A percentile compares a stretch with the other conserved stretches of the same genome.
These are phyloP conservation scores for Noctua janthina DNA, from an alignment of 2,888 invertebrate genomes.

Conservation along the genomic window DNA sequence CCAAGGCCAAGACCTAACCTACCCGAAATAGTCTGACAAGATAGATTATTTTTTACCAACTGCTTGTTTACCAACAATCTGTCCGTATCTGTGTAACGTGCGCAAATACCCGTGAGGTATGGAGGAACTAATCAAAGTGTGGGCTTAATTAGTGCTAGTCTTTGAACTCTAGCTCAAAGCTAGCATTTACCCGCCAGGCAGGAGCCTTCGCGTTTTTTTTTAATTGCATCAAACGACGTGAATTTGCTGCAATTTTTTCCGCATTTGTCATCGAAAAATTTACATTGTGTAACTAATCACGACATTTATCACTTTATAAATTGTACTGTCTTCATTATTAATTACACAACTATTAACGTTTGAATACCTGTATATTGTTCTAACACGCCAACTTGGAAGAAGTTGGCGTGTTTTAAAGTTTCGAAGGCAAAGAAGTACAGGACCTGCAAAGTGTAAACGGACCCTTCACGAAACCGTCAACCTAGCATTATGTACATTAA, in stretches of 20 bases:
- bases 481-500: too few relatives aligned
- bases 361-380: too few relatives aligned
- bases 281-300: neutral
- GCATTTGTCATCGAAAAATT: neutral
- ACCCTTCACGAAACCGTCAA: too few relatives aligned
- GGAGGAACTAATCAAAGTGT: conserved; percentile 21
- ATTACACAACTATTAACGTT: too few relatives aligned
- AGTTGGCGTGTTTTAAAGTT: too few relatives aligned
- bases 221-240: neutral
- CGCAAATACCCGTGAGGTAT: conserved; percentile 23
- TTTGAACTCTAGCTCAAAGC: neutral
- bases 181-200: neutral
- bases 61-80: neutral
- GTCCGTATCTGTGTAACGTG: neutral
- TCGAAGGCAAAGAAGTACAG: too few relatives aligned
- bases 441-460: too few relatives aligned
- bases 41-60: conserved; percentile 14
- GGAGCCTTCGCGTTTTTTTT: neutral
- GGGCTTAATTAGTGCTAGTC: neutral
- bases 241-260: neutral
- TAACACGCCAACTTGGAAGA: too few relatives aligned
- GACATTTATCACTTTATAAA: neutral
- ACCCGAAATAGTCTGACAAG: conserved; percentile 2
- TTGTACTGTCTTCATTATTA: neutral
- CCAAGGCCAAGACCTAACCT: neutral